Evolutionary conservation across 2,888 invertebrate genomes (phyloP), one percentile per base, ranked within the genome.

Genomic region (Nematopogon swammerdamellus): DNA sequence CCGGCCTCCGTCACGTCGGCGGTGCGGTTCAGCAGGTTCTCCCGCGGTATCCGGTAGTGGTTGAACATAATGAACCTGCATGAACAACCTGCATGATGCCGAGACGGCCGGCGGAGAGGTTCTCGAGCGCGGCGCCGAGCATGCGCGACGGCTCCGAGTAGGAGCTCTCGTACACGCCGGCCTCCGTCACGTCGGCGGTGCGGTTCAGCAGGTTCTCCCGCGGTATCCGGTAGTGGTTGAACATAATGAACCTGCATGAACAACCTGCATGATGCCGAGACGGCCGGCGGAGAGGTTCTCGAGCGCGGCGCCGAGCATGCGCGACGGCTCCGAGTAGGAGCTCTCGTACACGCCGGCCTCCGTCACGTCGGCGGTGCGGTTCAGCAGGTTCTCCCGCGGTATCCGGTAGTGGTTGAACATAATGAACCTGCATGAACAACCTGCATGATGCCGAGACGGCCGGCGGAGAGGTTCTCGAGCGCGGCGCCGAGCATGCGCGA

Each of bases 1-100:
- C 97, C 97, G 14, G 92, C 91, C 4, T 88, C 85, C 0, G 91
- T 90, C 16, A 97, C 92, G 66, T 96, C 95, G 5, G 92, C 95
- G 0, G 91, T 93, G 58, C 91, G 84, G 68, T 96, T 95, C 49
- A 97, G 76, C 0, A 96, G 79, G 65, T 90, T 89, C 61, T 88
- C 90, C 49, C 90, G 83, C 1, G 95, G 92, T 70, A 97, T 91
- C 61, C 91, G 83, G 69, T 92, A 93, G 59, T 92, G n/a, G 86
- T 91, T 85, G 73, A 96, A 95, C 74, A 92, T 85, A 55, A 94
- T 83, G n/a, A n/a, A n/a, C n/a, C n/a, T n/a, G n/a, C n/a, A n/a
- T n/a, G n/a, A n/a, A n/a, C n/a, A n/a, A 25, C 25, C 25, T 88
- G 69, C 62, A 86, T 84, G 58, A 93, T 92, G 1, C 88, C 89